phyloP scores from a whole-genome alignment of 2,888 invertebrate genomes.

The Camptogramma bilineatum region DNA sequence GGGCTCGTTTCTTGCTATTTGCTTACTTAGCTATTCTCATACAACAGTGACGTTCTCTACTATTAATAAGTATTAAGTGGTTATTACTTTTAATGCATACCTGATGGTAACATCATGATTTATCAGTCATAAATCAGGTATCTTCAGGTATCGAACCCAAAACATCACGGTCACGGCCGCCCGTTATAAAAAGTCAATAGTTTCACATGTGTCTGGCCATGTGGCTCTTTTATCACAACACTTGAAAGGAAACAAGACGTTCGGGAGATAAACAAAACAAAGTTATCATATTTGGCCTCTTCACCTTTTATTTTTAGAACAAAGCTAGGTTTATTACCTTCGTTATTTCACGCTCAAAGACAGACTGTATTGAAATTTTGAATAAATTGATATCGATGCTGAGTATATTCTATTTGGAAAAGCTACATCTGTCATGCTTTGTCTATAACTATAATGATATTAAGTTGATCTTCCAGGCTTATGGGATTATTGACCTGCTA shows the following conservation, averaged over 20 bases:
- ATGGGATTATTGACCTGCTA: slow-evolving; percentile 48
- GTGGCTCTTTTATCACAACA: slow-evolving; percentile 70
- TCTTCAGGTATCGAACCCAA: slow-evolving; percentile 47
- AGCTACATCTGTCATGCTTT: slow-evolving; percentile 4
- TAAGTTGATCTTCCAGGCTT: slow-evolving; percentile 30
- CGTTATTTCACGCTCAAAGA: slow-evolving; percentile 16
- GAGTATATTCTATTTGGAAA: neutral
- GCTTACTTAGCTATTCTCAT: neutral
- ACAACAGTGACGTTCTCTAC: neutral
- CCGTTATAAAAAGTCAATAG: slow-evolving; percentile 53
- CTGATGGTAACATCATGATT: slow-evolving; percentile 6
- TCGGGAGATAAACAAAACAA: slow-evolving; percentile 52
- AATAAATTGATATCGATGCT: slow-evolving; percentile 6
- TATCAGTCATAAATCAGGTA: slow-evolving; percentile 22
- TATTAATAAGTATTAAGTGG: too few species aligned
- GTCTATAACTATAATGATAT: slow-evolving; percentile 11
- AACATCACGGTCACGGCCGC: slow-evolving; percentile 70
- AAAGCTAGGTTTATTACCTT: slow-evolving; percentile 35
- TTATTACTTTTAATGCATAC: slow-evolving; percentile 16
- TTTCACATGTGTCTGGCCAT: slow-evolving; percentile 70
- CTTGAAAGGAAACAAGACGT: slow-evolving; percentile 60
- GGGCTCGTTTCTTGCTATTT: slow-evolving; percentile 31
- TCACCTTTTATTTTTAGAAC: slow-evolving; percentile 37
- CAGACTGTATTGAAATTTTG: slow-evolving; percentile 11
- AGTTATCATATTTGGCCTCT: slow-evolving; percentile 46